These are phyloP conservation scores for Reticulitermes lucifugus DNA, from an alignment of 2,888 invertebrate genomes.

Conservation along the genomic window DNA sequence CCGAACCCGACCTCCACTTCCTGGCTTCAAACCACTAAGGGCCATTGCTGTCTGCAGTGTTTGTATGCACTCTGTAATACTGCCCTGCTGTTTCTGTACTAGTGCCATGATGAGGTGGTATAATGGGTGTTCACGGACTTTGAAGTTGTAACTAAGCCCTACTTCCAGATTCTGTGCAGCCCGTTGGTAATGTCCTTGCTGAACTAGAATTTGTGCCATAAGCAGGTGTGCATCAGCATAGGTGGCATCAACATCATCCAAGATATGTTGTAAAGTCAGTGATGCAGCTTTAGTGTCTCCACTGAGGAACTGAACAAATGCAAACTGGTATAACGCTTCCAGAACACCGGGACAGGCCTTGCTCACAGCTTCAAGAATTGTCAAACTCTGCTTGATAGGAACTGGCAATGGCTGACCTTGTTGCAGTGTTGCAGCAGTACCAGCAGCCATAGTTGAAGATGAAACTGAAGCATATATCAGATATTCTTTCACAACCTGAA, in stretches of 20 bases:
- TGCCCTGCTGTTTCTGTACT: slow-evolving; percentile 80
- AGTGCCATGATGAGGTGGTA: slow-evolving; percentile 90
- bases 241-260: slow-evolving; percentile 80
- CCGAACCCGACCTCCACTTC: slow-evolving; percentile 50
- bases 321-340: slow-evolving; percentile 74
- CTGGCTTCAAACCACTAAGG: slow-evolving; percentile 69
- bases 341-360: slow-evolving; percentile 86
- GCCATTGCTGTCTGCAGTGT: slow-evolving; percentile 82
- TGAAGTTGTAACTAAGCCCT: slow-evolving; percentile 92
- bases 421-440: slow-evolving; percentile 62
- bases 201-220: slow-evolving; percentile 86
- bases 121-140: slow-evolving; percentile 89
- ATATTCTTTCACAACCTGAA: slow-evolving; percentile 82
- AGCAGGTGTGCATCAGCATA: slow-evolving; percentile 87
- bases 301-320: slow-evolving; percentile 83
- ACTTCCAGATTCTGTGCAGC: slow-evolving; percentile 88
- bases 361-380: slow-evolving; percentile 77
- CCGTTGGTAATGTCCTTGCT: slow-evolving; percentile 74
- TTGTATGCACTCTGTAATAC: slow-evolving; percentile 77
- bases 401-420: slow-evolving; percentile 58
- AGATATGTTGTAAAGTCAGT: slow-evolving; percentile 76
- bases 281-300: slow-evolving; percentile 82
- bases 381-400: slow-evolving; percentile 71
- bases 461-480: slow-evolving; percentile 72
- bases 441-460: slow-evolving; percentile 59